Base-by-base conservation (phyloP, 1,140 invertebrate genomes). In the Agrypnia vestita region DNA sequence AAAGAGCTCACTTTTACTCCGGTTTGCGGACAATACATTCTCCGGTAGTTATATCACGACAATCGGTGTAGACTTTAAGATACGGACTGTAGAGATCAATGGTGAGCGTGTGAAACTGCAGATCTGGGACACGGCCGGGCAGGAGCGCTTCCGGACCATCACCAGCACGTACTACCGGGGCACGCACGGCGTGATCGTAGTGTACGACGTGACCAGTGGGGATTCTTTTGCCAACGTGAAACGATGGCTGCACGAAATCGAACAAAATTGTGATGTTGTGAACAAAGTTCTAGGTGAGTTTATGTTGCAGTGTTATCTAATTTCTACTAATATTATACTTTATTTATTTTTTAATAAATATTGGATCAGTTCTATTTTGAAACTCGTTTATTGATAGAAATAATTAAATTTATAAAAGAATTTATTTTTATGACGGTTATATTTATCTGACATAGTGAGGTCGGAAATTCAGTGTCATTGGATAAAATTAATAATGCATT, bases 41-140 rank as follows among this genome's bases (percentile, higher is more conserved):
- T 96, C 96, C 85, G 97, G 97, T 79, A 99, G 95, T 91, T 99
- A 99, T 86, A 99, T 99, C 86, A 99, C 98, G 51, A 99, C 98
- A 35, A 99, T 99, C 89, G 98, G 98, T 75, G 98, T 99, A 46
- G 98, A 99, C 91, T 99, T 99, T 89, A 99, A 99, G 93, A 99
- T 99, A 85, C 92, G 97, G 85, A 99, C 98, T 80, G 94, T 99
- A 82, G 95, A 96, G 84, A 93, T 99, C 83, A 95, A 97, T 86
- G 98, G 97, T 64, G 94, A 98, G 89, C 94, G 96, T 85, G 97
- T 99, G 0, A 99, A 99, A 89, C 90, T 99, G 80, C 98, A 99
- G 90, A 99, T 99, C 85, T 99, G 98, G 98, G 97, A 99, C 87
- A 97, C 96, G 43, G 96, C 96, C 64, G 96, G 96, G 9, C 96